Evolutionary conservation across 1,140 invertebrate species (phyloP), one percentile per base, ranked within the genome.

Genomic region (Adoxophyes honmai): DNA sequence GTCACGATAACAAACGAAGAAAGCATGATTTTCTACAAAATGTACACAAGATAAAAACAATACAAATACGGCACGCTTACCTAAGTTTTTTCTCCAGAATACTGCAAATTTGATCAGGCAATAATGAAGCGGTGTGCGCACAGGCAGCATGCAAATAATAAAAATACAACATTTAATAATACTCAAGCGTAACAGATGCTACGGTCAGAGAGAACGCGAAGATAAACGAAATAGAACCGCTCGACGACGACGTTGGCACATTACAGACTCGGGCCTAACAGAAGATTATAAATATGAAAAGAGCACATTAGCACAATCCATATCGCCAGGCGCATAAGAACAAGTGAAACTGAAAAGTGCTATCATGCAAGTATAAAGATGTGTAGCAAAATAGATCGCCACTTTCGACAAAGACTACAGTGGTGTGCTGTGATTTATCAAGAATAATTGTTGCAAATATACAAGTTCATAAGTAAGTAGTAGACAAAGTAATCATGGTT

Each of bases 51-150:
- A 13, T 39, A 61, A 65, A 62, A 57, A 60, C 51, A 52, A 35
- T 63, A 62, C 52, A 52, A 57, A 66, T 53, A 55, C 70, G 66
- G 66, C 69, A 62, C 81, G 91, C 93, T 93, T 91, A 94, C 93
- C 93, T 93, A 86, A 94, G 92, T 91, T 94, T 94, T 89, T 92
- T 94, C 90, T 94, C 94, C 91, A 94, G 89, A 90, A 94, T 94
- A 89, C 93, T 94, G 91, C 86, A 81, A 80, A 83, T 81, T 70
- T 81, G 80, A 78, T 86, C 75, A 77, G 81, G 81, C 77, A 85
- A 88, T 75, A 85, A 84, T 83, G 83, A 84, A 88, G 85, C 85
- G 85, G 78, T 75, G 85, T 88, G 85, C 79, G 79, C 71, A 85
- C 80, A 84, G 85, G 83, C 80, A 76, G 85, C 85, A 88, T 88